Base-by-base conservation (phyloP, 1,140 invertebrate species). In the Drosophila melanogaster region DNA sequence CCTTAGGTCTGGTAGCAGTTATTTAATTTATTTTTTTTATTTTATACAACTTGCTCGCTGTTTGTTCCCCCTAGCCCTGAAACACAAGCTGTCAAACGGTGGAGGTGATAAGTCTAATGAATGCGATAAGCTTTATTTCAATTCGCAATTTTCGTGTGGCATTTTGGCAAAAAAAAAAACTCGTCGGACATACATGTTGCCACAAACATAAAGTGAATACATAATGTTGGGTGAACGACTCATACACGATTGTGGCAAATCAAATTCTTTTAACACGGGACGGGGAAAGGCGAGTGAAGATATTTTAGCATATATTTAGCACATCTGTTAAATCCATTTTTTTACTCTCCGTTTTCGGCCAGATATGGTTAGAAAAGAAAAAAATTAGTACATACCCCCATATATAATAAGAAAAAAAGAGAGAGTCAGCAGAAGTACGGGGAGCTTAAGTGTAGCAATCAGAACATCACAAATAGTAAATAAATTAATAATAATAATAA, bases 191-290 rank as follows among this genome's bases (percentile, higher is more conserved):
- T 30, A 64, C 43, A 35, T 44, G 44, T 47, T 50, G 35, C 43
- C 43, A 71, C 67, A 77, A 60, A 75, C 70, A 86, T 86, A 78
- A 85, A 86, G 65, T 76, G 81, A 85, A 78, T 81, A 87, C 78
- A 76, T 64, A 79, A 79, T 81, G 61, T 71, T 75, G 83, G 70
- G 65, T 71, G 89, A 87, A 83, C 76, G 84, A 79, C 84, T 87
- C 79, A 87, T 87, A 87, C 74, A 77, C 84, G 84, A 87, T 87
- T 87, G 89, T 89, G 76, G 83, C 71, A 87, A 87, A 87, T 84
- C 84, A 89, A 87, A 84, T 83, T 76, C 70, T 67, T 56, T 75
- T 69, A 81, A 86, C 74, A 76, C 79, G 26, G 60, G 19, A n/a
- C n/a, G n/a, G n/a, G 40, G 10, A 44, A 47, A 43, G 46, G 72